A percentile compares a stretch with the other conserved stretches of the same genome.
These are phyloP conservation scores for Drosophila parabipectinata DNA, from an alignment of 1,140 invertebrate species.

Conservation along the genomic window DNA sequence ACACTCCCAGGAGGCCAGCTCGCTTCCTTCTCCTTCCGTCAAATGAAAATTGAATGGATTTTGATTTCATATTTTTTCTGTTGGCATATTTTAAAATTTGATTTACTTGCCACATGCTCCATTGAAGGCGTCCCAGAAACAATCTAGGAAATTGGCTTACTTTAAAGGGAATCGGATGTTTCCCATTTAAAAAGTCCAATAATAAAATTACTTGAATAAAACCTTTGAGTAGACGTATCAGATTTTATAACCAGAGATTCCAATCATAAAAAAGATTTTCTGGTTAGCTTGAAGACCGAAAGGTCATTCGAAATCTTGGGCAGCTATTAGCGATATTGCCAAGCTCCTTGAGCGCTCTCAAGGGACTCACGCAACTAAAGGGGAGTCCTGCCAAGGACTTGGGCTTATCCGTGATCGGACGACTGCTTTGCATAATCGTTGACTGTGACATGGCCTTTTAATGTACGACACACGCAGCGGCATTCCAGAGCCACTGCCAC, in stretches of 20 bases:
- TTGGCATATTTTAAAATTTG: constrained; percentile 52
- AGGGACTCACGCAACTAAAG: constrained; percentile 30
- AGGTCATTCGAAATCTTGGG: constrained; percentile 14
- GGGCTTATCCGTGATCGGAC: constrained; percentile 53
- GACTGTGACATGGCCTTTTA: constrained; percentile 71
- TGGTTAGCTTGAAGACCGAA: background rate
- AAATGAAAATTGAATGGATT: constrained; percentile 60
- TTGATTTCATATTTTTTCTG: constrained; percentile 61
- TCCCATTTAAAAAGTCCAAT: background rate
- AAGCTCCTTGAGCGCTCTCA: constrained; percentile 7
- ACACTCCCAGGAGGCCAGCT: background rate
- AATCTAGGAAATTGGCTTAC: constrained; percentile 1
- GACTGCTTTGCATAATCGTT: constrained; percentile 72
- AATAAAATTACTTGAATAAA: background rate
- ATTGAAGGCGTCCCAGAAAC: background rate
- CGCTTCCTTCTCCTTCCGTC: constrained; percentile 1
- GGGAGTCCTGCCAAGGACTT: constrained; percentile 28
- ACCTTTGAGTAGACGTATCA: background rate
- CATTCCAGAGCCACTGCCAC: constrained; percentile 5
- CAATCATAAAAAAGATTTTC: background rate
- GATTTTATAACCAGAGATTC: background rate
- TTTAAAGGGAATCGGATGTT: background rate
- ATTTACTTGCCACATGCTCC: constrained; percentile 37
- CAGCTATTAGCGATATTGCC: constrained; percentile 26
- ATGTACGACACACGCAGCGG: constrained; percentile 58